Evolutionary conservation across 2,888 invertebrate species (phyloP).

Genomic region (Drosophila meridiana): DNA sequence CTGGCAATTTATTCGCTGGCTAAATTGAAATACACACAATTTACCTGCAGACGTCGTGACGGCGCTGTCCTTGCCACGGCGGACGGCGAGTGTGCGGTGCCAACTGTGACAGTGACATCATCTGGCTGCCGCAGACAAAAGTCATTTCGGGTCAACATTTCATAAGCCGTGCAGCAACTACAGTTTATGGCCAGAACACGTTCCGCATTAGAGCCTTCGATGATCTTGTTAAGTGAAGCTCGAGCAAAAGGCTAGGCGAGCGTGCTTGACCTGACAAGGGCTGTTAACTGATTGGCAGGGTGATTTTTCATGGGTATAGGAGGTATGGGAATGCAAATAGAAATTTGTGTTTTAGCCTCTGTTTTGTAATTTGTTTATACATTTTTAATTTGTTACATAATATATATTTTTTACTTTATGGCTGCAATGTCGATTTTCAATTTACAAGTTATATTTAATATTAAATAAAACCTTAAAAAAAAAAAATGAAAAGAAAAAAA

Average conservation of each 20-base stretch:
- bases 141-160: constrained; percentile 48
- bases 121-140: constrained; percentile 46
- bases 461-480: no score
- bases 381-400: no score
- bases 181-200: background rate
- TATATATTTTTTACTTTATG: no score
- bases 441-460: no score
- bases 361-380: no score
- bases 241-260: background rate
- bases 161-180: constrained; percentile 17
- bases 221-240: constrained; percentile 42
- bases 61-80: constrained; percentile 35
- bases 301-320: no score
- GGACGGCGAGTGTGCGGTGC: constrained; percentile 5
- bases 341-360: no score
- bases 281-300: background rate
- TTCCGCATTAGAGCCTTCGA: constrained; percentile 25
- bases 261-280: background rate
- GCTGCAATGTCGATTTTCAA: no score
- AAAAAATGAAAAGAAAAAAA: no score
- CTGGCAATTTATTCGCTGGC: constrained; percentile 75
- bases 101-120: constrained; percentile 66
- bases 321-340: no score
- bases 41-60: constrained; percentile 68
- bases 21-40: constrained; percentile 78